Evolutionary conservation across 2,113 vertebrate species (phyloP).

Genomic region (Erythrocercus mccallii): DNA sequence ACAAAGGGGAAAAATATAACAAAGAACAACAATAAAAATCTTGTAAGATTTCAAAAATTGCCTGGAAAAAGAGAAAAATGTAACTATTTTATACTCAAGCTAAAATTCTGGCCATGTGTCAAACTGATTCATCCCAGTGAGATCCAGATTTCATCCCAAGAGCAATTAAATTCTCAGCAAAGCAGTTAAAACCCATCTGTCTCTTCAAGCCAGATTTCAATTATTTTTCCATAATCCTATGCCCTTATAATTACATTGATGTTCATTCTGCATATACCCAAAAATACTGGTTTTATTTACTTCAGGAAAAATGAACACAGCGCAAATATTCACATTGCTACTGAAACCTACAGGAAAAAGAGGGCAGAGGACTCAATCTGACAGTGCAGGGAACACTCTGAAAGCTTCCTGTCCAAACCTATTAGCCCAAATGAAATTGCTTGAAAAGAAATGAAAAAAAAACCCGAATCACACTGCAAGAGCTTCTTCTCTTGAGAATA

Average conservation of each 20-base stretch:
- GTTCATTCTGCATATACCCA: not conserved
- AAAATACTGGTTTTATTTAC: not conserved
- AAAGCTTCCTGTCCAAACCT: not conserved
- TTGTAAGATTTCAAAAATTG: not conserved
- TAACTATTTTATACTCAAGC: fast-evolving
- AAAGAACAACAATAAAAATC: not conserved
- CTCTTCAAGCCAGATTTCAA: not conserved
- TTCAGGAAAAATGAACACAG: not conserved
- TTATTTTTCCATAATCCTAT: not conserved
- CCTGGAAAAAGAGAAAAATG: not conserved
- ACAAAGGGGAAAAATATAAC: not conserved
- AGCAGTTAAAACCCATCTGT: constrained; percentile 18
- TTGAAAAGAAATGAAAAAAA: not conserved
- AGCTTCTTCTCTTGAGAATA: not conserved
- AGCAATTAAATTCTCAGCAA: constrained; percentile 20
- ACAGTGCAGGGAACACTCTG: not conserved
- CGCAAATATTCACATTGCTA: not conserved
- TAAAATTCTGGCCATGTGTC: not conserved
- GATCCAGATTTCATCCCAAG: not conserved
- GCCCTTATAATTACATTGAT: not conserved
- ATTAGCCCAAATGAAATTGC: not conserved
- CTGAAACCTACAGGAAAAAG: not conserved
- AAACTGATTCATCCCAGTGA: not conserved
- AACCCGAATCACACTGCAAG: not conserved
- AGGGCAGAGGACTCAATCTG: not conserved